Evolutionary conservation across 2,113 vertebrate genomes (phyloP).

Genomic region (Gulo gulo): DNA sequence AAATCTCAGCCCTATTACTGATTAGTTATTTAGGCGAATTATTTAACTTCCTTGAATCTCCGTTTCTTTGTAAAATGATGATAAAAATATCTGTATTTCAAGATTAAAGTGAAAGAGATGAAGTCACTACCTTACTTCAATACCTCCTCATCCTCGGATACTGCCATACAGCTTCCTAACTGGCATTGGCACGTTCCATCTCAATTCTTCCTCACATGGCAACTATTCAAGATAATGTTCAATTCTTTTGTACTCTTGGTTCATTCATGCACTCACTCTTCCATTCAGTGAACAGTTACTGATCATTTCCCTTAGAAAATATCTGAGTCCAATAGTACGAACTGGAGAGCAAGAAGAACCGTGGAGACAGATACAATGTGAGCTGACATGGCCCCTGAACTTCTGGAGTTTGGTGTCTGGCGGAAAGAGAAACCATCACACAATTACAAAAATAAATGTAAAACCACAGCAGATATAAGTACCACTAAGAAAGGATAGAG

Average conservation of each 20-base stretch:
- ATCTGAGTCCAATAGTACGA: neutral
- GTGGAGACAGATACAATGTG: neutral
- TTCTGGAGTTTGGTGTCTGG: neutral
- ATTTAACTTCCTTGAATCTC: neutral
- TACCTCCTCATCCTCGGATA: neutral
- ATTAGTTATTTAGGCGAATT: neutral
- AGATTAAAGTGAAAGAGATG: neutral
- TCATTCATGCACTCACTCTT: neutral
- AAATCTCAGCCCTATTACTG: neutral
- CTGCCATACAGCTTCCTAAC: neutral
- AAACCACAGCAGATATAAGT: neutral
- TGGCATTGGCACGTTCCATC: neutral
- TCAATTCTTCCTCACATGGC: neutral
- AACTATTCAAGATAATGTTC: neutral
- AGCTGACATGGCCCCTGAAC: neutral
- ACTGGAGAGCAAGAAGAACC: neutral
- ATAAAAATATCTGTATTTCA: neutral
- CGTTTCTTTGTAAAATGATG: neutral
- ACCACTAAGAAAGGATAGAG: neutral
- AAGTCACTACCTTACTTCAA: neutral
- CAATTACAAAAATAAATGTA: neutral
- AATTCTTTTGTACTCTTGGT: neutral
- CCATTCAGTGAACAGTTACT: neutral
- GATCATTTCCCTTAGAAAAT: neutral
- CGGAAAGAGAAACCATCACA: neutral